A percentile compares a stretch with the other conserved stretches of the same genome.
phyloP scores from a whole-genome alignment of 2,113 vertebrate genomes.

The Elanoides forficatus region DNA sequence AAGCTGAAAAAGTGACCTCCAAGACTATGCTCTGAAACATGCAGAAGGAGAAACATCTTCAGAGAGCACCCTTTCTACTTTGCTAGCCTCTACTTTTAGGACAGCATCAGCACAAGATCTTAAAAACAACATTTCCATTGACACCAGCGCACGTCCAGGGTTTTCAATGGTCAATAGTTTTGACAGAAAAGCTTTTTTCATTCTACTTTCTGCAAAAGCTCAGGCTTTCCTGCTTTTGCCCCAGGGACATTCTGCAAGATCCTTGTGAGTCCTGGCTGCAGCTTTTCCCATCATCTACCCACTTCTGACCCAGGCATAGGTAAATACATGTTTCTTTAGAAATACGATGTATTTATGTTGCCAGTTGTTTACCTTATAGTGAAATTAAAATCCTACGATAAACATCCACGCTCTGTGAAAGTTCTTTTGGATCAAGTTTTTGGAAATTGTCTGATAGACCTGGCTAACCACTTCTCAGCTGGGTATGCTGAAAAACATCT shows the following conservation, averaged over 20 bases:
- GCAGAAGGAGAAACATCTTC: background rate
- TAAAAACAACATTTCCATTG: background rate
- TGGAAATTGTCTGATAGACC: background rate
- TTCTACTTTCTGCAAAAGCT: background rate
- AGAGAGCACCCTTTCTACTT: background rate
- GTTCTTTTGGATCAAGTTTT: background rate
- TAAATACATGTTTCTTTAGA: background rate
- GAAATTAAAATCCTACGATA: background rate
- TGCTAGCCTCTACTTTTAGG: background rate
- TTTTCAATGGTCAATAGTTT: background rate
- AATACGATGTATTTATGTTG: background rate
- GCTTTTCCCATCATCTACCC: background rate
- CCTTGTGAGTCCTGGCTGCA: background rate
- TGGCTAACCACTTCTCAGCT: background rate
- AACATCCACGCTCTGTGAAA: background rate
- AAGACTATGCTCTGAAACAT: background rate
- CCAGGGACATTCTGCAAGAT: background rate
- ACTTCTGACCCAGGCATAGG: background rate
- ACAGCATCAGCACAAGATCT: background rate
- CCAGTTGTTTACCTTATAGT: background rate
- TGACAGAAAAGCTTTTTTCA: background rate
- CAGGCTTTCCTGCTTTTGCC: background rate
- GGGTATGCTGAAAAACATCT: background rate
- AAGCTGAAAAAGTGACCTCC: background rate
- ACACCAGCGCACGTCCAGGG: rapidly evolving